phyloP scores from a whole-genome alignment of 2,797 vertebrate genomes.

The Carapus acus region DNA sequence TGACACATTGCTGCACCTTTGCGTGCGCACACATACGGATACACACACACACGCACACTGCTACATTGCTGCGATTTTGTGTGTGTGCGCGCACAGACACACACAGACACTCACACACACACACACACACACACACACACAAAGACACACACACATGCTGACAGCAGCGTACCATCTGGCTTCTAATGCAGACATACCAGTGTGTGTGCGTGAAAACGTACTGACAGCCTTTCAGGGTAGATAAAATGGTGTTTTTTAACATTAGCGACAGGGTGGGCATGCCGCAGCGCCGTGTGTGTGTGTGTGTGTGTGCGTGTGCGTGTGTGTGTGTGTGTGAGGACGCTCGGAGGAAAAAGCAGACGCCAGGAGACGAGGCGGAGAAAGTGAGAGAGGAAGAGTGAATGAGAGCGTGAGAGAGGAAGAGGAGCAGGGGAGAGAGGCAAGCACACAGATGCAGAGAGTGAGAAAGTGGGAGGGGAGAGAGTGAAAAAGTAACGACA shows the following conservation, averaged over 20 bases:
- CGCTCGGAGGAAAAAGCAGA: conserved; percentile 18
- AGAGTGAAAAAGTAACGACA: too few relatives aligned
- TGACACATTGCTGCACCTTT: too few relatives aligned
- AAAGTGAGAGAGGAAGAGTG: conserved; percentile 20
- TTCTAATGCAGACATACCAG: conserved; percentile 37
- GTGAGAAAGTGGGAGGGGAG: not conserved
- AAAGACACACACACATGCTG: not conserved
- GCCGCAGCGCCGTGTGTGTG: too few relatives aligned
- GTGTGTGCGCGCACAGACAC: too few relatives aligned
- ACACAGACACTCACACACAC: not conserved
- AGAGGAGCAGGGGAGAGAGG: not conserved
- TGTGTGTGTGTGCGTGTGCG: conserved; percentile 1
- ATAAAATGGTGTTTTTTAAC: conserved; percentile 52
- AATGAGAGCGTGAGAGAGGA: conserved; percentile 14
- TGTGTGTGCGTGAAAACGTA: conserved; percentile 19
- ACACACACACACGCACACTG: conserved; percentile 6
- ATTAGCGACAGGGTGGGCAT: conserved; percentile 35
- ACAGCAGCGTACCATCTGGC: conserved; percentile 44
- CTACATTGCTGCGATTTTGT: too few relatives aligned
- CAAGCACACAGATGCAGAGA: too few relatives aligned
- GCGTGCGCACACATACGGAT: too few relatives aligned
- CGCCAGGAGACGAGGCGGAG: conserved; percentile 5
- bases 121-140: not conserved
- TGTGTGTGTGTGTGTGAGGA: conserved; percentile 47
- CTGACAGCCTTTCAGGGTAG: conserved; percentile 55